phyloP scores from a whole-genome alignment of 2,797 vertebrate species.

The Etheostoma nigrum region DNA sequence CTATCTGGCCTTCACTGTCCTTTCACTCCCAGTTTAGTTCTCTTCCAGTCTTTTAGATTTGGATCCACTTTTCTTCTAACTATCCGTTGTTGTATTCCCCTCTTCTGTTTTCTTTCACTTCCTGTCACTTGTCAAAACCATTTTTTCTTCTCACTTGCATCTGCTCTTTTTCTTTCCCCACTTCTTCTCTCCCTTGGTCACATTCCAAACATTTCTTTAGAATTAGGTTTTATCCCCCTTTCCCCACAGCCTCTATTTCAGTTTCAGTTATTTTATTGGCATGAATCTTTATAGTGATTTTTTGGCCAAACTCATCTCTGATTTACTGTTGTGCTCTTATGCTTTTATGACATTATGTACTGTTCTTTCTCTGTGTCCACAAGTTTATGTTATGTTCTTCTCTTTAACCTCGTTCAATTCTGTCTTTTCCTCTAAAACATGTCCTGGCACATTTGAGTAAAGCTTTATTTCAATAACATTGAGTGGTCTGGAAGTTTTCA shows the following conservation, averaged over 20 bases:
- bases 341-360: not conserved
- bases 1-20: slow-evolving; percentile 28
- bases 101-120: slow-evolving; percentile 29
- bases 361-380: not conserved
- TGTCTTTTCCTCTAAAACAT: slow-evolving; percentile 11
- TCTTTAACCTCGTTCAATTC: slow-evolving; percentile 24
- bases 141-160: slow-evolving; percentile 9
- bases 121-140: slow-evolving; percentile 45
- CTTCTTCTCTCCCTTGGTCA: slow-evolving; percentile 7
- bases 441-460: slow-evolving; percentile 23
- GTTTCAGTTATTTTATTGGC: not conserved
- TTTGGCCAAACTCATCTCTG: not conserved
- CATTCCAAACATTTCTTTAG: slow-evolving; percentile 11
- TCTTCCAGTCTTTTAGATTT: slow-evolving; percentile 22
- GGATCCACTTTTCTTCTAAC: slow-evolving; percentile 28
- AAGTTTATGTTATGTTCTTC: slow-evolving; percentile 15
- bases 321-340: not conserved
- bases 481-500: slow-evolving; percentile 59
- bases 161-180: slow-evolving; percentile 17
- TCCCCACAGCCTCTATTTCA: not conserved
- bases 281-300: not conserved
- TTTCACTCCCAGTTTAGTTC: slow-evolving; percentile 14
- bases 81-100: slow-evolving; percentile 29
- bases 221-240: slow-evolving; percentile 8
- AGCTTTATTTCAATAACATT: slow-evolving; percentile 48